These are phyloP conservation scores for Montipora foliosa DNA, from an alignment of 64 coral and sea anemone genomes.

Conservation along the genomic window DNA sequence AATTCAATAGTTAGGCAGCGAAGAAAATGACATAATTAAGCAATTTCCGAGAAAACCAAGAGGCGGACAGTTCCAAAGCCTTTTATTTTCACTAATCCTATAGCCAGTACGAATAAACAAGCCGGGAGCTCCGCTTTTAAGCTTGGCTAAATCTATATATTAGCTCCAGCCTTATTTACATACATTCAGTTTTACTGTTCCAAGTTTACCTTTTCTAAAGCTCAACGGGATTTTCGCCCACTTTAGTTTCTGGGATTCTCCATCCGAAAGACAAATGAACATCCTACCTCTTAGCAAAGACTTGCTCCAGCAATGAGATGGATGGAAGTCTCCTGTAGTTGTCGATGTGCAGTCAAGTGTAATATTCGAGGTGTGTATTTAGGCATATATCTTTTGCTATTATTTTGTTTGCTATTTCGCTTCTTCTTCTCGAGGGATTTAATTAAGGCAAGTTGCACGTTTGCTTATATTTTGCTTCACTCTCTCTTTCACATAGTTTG, in stretches of 20 bases:
- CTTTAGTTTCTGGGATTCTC: slow-evolving; percentile 19
- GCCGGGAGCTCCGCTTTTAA: too few relatives aligned
- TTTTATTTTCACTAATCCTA: too few relatives aligned
- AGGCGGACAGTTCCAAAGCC: too few relatives aligned
- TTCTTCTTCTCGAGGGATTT: neutral
- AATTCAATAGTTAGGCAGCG: too few relatives aligned
- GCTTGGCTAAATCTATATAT: too few relatives aligned
- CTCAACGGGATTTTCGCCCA: slow-evolving; percentile 35
- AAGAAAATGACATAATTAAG: too few relatives aligned
- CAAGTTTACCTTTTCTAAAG: slow-evolving; percentile 30
- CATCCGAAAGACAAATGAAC: slow-evolving; percentile 13
- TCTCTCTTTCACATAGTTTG: slow-evolving; percentile 9
- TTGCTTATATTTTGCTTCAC: slow-evolving; percentile 4
- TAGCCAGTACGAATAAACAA: too few relatives aligned
- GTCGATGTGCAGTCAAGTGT: slow-evolving; percentile 29
- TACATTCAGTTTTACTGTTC: slow-evolving; percentile 22
- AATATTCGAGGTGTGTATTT: slow-evolving; percentile 34
- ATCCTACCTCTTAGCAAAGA: neutral
- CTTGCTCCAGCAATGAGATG: neutral
- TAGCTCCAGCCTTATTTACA: neutral
- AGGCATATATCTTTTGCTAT: neutral
- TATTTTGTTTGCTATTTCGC: neutral
- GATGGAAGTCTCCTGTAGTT: slow-evolving; percentile 20
- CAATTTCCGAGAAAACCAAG: too few relatives aligned
- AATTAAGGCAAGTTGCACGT: neutral